These are phyloP conservation scores for Eumeta japonica DNA, from an alignment of 1,140 invertebrate species.

Conservation along the genomic window DNA sequence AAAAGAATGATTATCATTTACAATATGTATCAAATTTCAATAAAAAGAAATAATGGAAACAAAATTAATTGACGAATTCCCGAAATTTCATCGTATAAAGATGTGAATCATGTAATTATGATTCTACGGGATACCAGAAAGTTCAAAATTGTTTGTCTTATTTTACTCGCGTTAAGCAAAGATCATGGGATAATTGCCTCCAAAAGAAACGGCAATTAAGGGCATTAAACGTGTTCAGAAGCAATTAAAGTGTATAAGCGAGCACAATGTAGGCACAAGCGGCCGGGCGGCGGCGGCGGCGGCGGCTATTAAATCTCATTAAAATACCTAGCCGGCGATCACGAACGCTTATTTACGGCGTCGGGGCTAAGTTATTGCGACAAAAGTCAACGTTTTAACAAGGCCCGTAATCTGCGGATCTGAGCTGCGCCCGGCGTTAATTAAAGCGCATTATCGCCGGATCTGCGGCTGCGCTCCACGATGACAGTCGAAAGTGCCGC, in stretches of 20 bases:
- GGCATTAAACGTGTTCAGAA: slow-evolving; percentile 35
- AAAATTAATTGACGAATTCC: too few species aligned
- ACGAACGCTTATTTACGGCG: slow-evolving; percentile 30
- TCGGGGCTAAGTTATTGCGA: slow-evolving; percentile 21
- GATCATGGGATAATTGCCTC: too few species aligned
- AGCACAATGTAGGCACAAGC: slow-evolving; percentile 20
- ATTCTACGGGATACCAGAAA: too few species aligned
- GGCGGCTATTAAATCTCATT: slow-evolving; percentile 35
- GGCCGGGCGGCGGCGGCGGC: slow-evolving; percentile 8
- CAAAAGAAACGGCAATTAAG: slow-evolving; percentile 35
- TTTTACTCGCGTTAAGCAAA: too few species aligned
- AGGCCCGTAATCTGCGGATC: slow-evolving; percentile 30
- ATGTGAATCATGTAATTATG: too few species aligned
- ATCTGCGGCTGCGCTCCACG: slow-evolving; percentile 15
- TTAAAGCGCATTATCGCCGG: slow-evolving; percentile 31
- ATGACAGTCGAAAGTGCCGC: slow-evolving; percentile 18
- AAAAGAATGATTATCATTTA: too few species aligned
- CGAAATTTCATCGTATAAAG: too few species aligned
- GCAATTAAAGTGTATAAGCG: slow-evolving; percentile 37
- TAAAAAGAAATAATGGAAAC: too few species aligned
- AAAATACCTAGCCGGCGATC: slow-evolving; percentile 34
- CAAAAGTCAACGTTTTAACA: slow-evolving; percentile 21
- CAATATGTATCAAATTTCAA: too few species aligned
- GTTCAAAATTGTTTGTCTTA: slow-evolving; percentile 7
- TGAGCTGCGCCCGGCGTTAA: slow-evolving; percentile 27